Evolutionary conservation across 2,113 vertebrate species (phyloP), one percentile per base, ranked within the genome.

Genomic region (Caranx melampygus): DNA sequence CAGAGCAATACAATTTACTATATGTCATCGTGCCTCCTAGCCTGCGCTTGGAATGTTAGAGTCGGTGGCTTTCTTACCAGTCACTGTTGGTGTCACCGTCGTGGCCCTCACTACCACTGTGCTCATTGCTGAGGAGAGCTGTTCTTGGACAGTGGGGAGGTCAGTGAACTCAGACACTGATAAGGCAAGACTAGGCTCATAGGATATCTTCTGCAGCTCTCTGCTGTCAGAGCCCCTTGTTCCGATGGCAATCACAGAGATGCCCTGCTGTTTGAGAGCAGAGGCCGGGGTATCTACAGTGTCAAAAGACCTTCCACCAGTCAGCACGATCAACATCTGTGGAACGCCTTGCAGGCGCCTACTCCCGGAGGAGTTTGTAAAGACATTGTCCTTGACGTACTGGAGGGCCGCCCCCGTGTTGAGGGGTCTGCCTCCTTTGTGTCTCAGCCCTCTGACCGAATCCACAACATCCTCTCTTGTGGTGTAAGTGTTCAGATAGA

Each of bases 331-430:
- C 71, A 97, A 79, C 44, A 96, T 85, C 85, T 97, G 96, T 12
- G 92, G 92, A 69, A 96, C 92, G 0, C 94, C 94, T 20, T 96
- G 94, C 45, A 92, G 89, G 0, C 94, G 94, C 40, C 97, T 95
- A 74, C 97, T 96, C 3, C 97, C 97, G 1, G 95, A 86, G 0
- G 93, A 89, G 60, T 40, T 89, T 67, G 94, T 95, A 1, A 97
- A 97, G 44, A 97, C 79, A 20, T 92, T 83, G 40, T 87, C 75
- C 20, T 37, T 87, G 11, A 89, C 51, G 14, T 79, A 89, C 33
- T 88, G 82, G 35, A 91, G 88, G 21, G 90, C 91, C 34, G 85
- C 85, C 10, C 88, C 88, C 2, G 82, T 90, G 78, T 91, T 88
- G 35, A 87, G 80, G 21, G 79, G 77, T 34, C 81, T 79, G 11